Base-by-base conservation (phyloP, 2,113 vertebrate genomes). In the Vulpes ferrilata region DNA sequence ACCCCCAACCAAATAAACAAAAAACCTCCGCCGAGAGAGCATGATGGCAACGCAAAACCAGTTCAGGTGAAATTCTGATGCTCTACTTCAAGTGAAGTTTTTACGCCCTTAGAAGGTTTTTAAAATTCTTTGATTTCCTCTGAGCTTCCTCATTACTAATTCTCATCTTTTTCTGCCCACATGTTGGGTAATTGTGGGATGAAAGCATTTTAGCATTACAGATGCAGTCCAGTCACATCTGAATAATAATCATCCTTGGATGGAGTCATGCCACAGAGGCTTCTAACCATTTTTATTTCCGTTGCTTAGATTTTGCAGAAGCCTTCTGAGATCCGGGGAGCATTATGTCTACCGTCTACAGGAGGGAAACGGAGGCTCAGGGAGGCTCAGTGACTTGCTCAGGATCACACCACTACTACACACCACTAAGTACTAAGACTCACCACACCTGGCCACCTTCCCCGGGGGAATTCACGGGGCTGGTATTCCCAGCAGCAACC, bases 121-220 rank as follows among this genome's bases (percentile, higher is more conserved):
- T 82, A 67, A 7, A 91, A 73, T 69, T 62, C 32, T 89, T 92
- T 79, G 48, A 55, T 71, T 97, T 90, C 60, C 38, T 96, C 59
- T 93, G 64, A 20, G 5, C 30, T 92, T 10, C 86, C 35, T 51
- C n/a, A 67, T n/a, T 25, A 32, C 71, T 88, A 74, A 32, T 95
- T 88, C 69, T 91, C 60, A 35, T 59, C n/a, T 76, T 64, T 78
- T 71, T 67, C 35, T 97, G 81, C 13, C 53, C 74, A 5, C 69
- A 64, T 93, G 80, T 64, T 67, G 62, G 43, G 48, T 93, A 82
- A 81, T 43, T 84, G n/a, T 62, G 91, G 35, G 57, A 78, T 69
- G 88, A 62, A 89, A 76, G 87, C 25, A 59, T 69, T 90, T 96
- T 51, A 32, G 43, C 76, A 78, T 90, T 86, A 81, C 20, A 59